Conservation (phyloP, 2,113 vertebrate species). For the Hemichromis elongatus region DNA sequence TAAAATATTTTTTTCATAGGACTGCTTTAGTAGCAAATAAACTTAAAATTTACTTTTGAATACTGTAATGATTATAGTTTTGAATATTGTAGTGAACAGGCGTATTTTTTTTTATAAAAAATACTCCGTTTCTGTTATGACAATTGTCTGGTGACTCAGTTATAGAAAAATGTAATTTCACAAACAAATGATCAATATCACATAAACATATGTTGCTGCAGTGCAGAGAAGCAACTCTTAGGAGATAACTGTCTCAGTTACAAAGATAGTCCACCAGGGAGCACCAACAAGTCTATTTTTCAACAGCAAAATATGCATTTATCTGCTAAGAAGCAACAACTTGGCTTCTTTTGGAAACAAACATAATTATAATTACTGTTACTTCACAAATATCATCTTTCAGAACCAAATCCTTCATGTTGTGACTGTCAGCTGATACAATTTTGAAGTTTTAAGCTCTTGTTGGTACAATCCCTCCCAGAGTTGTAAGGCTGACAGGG, state of each 20-base stretch:
- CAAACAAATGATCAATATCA: not conserved
- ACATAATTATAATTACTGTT: not conserved
- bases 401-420: not conserved
- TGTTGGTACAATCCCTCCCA: not conserved
- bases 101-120: not conserved
- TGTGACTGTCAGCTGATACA: not conserved
- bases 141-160: not conserved
- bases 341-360: not conserved
- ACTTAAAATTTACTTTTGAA: not conserved
- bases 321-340: not conserved
- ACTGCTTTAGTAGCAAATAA: too few species aligned
- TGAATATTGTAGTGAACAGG: not conserved
- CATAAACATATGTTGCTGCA: not conserved
- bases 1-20: too few species aligned
- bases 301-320: not conserved
- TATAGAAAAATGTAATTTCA: not conserved
- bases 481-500: not conserved
- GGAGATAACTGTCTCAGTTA: not conserved
- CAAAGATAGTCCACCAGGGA: not conserved
- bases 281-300: not conserved
- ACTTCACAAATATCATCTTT: rapidly evolving
- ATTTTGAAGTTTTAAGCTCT: not conserved
- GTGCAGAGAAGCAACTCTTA: not conserved
- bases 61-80: not conserved
- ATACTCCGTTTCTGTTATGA: not conserved